Evolutionary conservation across 1,140 invertebrate species (phyloP).

Genomic region (Papilio machaon): DNA sequence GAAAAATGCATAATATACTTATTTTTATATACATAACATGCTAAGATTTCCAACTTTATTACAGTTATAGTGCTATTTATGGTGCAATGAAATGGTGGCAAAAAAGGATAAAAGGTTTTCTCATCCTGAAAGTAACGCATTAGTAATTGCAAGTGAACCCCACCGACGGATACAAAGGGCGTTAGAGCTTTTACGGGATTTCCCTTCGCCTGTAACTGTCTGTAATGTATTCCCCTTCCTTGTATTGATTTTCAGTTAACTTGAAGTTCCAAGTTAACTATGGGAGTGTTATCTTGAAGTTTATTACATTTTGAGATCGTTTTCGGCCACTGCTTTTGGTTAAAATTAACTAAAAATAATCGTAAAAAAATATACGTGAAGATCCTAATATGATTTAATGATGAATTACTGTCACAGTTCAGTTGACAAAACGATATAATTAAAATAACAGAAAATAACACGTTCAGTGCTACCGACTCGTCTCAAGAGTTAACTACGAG

Average conservation of each 20-base stretch:
- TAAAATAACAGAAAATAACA: too few relatives aligned
- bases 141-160: conserved; percentile 10
- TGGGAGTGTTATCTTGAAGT: not conserved
- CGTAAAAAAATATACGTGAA: too few relatives aligned
- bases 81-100: not conserved
- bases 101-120: not conserved
- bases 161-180: not conserved
- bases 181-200: conserved; percentile 3
- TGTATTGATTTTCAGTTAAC: conserved; percentile 1
- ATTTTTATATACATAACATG: too few relatives aligned
- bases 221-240: not conserved
- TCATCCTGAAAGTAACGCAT: not conserved
- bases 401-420: too few relatives aligned
- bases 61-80: too few relatives aligned
- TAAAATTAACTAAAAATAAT: too few relatives aligned
- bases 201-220: not conserved
- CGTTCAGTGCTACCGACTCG: too few relatives aligned
- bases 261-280: not conserved
- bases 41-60: too few relatives aligned
- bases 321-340: not conserved
- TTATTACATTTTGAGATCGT: not conserved
- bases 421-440: too few relatives aligned
- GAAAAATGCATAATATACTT: too few relatives aligned
- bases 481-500: not conserved
- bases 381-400: too few relatives aligned